These are phyloP conservation scores for Cosmia trapezina DNA, from an alignment of 2,888 invertebrate species.

Conservation along the genomic window DNA sequence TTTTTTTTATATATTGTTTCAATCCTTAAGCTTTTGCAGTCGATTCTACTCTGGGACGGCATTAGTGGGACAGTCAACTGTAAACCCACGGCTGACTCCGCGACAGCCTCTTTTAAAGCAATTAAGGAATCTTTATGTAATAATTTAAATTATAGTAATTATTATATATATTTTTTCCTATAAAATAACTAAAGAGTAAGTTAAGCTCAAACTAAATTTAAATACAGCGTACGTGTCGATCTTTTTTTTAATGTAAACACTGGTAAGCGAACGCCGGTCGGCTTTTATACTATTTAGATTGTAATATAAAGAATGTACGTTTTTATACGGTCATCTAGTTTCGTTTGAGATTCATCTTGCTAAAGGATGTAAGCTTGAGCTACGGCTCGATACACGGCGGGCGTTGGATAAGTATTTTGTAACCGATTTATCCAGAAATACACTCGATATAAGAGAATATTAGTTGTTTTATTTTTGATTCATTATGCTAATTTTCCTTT, in stretches of 20 bases:
- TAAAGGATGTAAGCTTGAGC: slow-evolving; percentile 77
- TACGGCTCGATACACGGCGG: slow-evolving; percentile 71
- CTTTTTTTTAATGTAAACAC: slow-evolving; percentile 75
- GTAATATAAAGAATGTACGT: slow-evolving; percentile 83
- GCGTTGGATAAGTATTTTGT: slow-evolving; percentile 88
- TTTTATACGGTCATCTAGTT: slow-evolving; percentile 82
- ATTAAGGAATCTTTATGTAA: slow-evolving; percentile 85
- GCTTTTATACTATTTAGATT: slow-evolving; percentile 87
- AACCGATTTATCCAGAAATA: slow-evolving; percentile 90
- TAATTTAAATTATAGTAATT: slow-evolving; percentile 90
- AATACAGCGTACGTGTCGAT: slow-evolving; percentile 64
- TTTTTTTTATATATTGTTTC: slow-evolving; percentile 79
- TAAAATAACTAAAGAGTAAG: slow-evolving; percentile 86
- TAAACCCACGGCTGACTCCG: slow-evolving; percentile 62
- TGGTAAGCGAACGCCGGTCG: slow-evolving; percentile 81
- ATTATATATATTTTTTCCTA: slow-evolving; percentile 87
- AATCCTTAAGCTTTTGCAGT: slow-evolving; percentile 80
- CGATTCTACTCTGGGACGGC: slow-evolving; percentile 66
- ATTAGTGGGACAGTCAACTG: slow-evolving; percentile 69
- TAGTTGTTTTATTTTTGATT: slow-evolving; percentile 80
- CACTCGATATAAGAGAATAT: slow-evolving; percentile 89
- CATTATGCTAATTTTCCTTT: not conserved
- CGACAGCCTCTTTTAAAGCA: slow-evolving; percentile 72
- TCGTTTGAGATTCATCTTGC: slow-evolving; percentile 79
- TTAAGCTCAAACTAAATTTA: slow-evolving; percentile 88